phyloP scores from a whole-genome alignment of 2,797 vertebrate genomes.

The Chromis chromis region DNA sequence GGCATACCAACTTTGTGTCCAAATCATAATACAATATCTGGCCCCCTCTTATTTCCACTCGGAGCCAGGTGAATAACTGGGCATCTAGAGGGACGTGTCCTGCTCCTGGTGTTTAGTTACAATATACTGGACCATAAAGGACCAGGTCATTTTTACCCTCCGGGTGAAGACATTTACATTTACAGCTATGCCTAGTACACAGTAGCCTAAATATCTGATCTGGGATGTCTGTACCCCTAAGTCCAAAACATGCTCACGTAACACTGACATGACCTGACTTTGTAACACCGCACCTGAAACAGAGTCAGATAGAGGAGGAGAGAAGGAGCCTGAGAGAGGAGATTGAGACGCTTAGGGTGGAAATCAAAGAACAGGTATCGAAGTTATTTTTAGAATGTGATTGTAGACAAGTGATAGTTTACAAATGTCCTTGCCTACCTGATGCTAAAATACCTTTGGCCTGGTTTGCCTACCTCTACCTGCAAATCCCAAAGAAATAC shows the following conservation, averaged over 20 bases:
- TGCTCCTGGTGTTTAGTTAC: not conserved
- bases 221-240: not conserved
- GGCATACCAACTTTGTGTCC: conserved; percentile 6
- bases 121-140: not conserved
- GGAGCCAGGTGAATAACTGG: conserved; percentile 14
- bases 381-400: not conserved
- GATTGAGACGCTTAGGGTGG: not conserved
- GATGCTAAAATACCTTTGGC: not conserved
- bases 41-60: not conserved
- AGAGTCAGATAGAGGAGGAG: not conserved
- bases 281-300: conserved; percentile 32
- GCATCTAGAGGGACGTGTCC: conserved; percentile 7
- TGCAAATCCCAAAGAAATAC: conserved; percentile 23
- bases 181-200: conserved; percentile 8
- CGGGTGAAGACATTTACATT: conserved; percentile 11
- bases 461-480: not conserved
- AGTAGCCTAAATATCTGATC: not conserved
- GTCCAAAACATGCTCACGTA: conserved; percentile 21
- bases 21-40: conserved; percentile 22
- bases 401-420: not conserved
- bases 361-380: not conserved
- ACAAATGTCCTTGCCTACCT: conserved; percentile 2
- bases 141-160: not conserved
- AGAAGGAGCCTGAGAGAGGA: conserved; percentile 1
- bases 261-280: conserved; percentile 16